phyloP scores from a whole-genome alignment of 2,113 vertebrate genomes.

The Tursiops truncatus region DNA sequence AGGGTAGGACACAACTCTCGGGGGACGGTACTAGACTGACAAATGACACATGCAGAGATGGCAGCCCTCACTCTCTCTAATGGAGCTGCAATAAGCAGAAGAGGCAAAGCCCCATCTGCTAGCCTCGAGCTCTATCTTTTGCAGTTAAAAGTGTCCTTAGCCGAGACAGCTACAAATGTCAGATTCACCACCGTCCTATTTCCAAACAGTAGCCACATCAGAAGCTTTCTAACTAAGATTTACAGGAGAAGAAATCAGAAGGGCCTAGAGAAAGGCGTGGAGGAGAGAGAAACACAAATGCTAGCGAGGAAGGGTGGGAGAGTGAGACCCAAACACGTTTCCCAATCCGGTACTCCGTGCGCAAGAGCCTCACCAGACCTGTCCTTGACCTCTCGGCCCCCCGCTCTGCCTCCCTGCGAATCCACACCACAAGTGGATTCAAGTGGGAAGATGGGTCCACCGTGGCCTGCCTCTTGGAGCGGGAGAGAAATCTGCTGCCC shows the following conservation, averaged over 20 bases:
- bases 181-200: not conserved
- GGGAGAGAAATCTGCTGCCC: accelerated
- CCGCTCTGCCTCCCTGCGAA: not conserved
- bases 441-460: not conserved
- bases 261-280: not conserved
- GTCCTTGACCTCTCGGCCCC: not conserved
- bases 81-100: not conserved
- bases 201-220: not conserved
- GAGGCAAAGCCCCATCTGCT: not conserved
- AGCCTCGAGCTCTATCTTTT: not conserved
- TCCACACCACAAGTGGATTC: accelerated
- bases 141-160: not conserved
- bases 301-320: not conserved
- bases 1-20: not conserved
- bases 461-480: not conserved
- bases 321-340: not conserved
- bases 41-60: not conserved
- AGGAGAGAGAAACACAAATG: not conserved
- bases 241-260: not conserved
- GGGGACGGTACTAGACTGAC: not conserved
- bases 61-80: not conserved
- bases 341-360: not conserved
- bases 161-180: constrained; percentile 18
- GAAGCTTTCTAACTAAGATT: not conserved
- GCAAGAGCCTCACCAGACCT: not conserved